Base-by-base conservation (phyloP, 2,797 vertebrate genomes). In the Oryzias dopingdopingensis region DNA sequence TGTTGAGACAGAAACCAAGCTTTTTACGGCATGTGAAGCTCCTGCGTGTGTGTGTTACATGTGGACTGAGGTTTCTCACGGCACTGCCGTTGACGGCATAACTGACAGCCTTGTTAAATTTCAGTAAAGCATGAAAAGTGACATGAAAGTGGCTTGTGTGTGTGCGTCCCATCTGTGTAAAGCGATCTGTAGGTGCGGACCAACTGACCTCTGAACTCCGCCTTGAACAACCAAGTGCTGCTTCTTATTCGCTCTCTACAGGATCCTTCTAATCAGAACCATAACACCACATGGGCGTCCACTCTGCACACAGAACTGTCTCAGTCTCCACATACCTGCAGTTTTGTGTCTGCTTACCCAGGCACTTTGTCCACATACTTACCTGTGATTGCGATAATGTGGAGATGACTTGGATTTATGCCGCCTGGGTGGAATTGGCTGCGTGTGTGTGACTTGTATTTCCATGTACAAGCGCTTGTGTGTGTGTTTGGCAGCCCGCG, bases 51-150 rank as follows among this genome's bases (percentile, higher is more conserved):
- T 61, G 63, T 4, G 62, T 61, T 72, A 77, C 75, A 80, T 83
- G 77, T 84, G 82, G 70, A 80, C 79, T 63, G 80, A 69, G 65
- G 84, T 84, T 87, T 89, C 85, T 83, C 79, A 88, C 76, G 70
- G 77, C 81, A 71, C 49, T 56, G 75, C 71, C 65, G 79, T 61
- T 80, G 74, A 82, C 77, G 81, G 74, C 69, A 74, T 88, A 84
- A 90, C 82, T 88, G 89, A 88, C 88, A 86, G 81, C 79, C 89
- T 88, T 88, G 87, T 89, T 88, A 87, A 87, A 89, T 89, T 84
- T 86, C 86, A 88, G 82, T 65, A 88, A 89, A 87, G 84, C 84
- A 83, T 88, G 85, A 90, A 87, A 90, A 73, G 42, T 84, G 77
- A 87, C 84, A 86, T 88, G 76, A 88, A 87, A 89, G 86, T 83